A percentile compares a stretch with the other conserved stretches of the same genome.
phyloP scores from a whole-genome alignment of 2,113 vertebrate genomes.

The Pomatostomus ruficeps region DNA sequence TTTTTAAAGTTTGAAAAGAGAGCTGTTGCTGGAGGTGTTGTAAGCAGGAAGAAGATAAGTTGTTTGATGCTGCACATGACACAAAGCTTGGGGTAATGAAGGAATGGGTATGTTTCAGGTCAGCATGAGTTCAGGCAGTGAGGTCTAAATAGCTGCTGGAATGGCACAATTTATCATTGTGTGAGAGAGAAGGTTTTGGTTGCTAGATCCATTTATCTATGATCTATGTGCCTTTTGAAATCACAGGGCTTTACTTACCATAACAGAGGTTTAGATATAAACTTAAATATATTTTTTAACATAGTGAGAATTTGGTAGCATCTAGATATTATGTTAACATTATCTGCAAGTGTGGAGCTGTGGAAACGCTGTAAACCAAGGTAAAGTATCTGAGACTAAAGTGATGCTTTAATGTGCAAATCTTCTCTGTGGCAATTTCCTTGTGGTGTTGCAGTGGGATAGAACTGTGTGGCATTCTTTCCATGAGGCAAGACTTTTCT shows the following conservation, averaged over 20 bases:
- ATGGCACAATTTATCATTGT: slow-evolving; percentile 12
- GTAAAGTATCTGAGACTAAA: neutral
- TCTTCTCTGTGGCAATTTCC: neutral
- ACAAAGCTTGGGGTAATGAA: slow-evolving; percentile 12
- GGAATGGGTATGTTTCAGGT: neutral
- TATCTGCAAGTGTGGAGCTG: neutral
- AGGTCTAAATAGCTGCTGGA: slow-evolving; percentile 13
- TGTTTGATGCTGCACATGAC: neutral
- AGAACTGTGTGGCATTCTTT: neutral
- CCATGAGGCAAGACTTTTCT: neutral
- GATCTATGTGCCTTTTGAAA: slow-evolving; percentile 12
- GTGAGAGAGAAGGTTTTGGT: neutral
- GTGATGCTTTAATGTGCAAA: neutral
- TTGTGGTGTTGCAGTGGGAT: neutral
- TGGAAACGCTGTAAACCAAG: neutral
- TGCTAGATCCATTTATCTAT: neutral
- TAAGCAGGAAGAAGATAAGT: slow-evolving; percentile 13
- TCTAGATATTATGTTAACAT: neutral
- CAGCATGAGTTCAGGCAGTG: neutral
- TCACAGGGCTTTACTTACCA: neutral
- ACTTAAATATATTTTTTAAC: neutral
- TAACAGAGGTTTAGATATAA: neutral
- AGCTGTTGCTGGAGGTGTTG: slow-evolving; percentile 3
- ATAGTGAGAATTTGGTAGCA: neutral
- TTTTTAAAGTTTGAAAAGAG: neutral